Evolutionary conservation across 2,113 vertebrate genomes (phyloP).

Genomic region (Meriones unguiculatus): DNA sequence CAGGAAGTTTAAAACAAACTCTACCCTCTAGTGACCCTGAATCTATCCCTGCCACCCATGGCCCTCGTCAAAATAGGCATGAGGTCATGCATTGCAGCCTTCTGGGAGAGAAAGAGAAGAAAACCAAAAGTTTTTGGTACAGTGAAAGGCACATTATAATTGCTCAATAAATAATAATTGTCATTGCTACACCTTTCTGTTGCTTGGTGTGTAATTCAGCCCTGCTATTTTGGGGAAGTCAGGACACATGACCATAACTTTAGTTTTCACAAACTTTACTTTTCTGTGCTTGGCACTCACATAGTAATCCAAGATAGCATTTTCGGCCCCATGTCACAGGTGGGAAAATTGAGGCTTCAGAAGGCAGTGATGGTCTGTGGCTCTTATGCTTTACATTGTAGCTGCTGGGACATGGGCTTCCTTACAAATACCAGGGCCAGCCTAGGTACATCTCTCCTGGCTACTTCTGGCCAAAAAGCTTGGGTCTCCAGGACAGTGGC

Average conservation of each 20-base stretch:
- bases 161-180: neutral
- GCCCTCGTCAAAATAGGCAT: neutral
- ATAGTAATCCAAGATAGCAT: neutral
- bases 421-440: neutral
- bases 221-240: neutral
- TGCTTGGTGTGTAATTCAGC: neutral
- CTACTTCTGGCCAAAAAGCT: neutral
- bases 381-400: no score
- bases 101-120: neutral
- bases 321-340: neutral
- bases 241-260: neutral
- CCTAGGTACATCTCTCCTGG: neutral
- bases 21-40: neutral
- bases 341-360: neutral
- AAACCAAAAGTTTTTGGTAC: neutral
- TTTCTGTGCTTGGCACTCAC: neutral
- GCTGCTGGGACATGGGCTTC: neutral
- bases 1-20: neutral
- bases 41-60: neutral
- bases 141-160: rapidly evolving
- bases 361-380: neutral
- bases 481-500: neutral
- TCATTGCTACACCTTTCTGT: neutral
- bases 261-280: neutral
- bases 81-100: neutral